These are phyloP conservation scores for Phorcus lineatus DNA, from an alignment of 2,888 invertebrate genomes.

Conservation along the genomic window DNA sequence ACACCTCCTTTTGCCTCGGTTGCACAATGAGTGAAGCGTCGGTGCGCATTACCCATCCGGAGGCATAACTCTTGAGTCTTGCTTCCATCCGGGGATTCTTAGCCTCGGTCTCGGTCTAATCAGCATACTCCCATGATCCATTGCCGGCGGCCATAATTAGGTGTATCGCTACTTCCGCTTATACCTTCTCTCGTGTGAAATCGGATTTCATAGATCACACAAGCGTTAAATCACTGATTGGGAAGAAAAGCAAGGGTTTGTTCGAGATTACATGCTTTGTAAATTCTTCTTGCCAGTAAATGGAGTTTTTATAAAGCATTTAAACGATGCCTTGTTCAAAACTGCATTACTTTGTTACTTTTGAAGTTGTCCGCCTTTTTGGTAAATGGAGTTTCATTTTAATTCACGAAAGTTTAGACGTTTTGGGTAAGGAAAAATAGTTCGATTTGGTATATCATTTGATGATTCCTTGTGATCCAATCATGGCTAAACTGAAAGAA, in stretches of 20 bases:
- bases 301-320: neutral
- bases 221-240: constrained; percentile 6
- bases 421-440: too few relatives aligned
- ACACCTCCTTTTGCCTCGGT: neutral
- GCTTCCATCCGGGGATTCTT: neutral
- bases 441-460: too few relatives aligned
- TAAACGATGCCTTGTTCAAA: neutral
- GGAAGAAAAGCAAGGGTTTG: neutral
- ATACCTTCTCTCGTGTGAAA: neutral
- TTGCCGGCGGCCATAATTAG: constrained; percentile 19
- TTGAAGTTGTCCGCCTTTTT: too few relatives aligned
- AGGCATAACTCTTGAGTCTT: neutral
- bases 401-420: too few relatives aligned
- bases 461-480: too few relatives aligned
- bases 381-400: too few relatives aligned
- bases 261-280: neutral
- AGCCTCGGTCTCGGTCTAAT: constrained; percentile 16
- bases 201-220: neutral
- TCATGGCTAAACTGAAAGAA: too few relatives aligned
- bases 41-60: neutral
- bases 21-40: neutral
- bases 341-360: too few relatives aligned
- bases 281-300: neutral
- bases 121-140: constrained; percentile 21
- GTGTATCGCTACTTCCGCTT: constrained; percentile 15